Conservation (phyloP, 2,888 invertebrate species). For the Patella depressa region DNA sequence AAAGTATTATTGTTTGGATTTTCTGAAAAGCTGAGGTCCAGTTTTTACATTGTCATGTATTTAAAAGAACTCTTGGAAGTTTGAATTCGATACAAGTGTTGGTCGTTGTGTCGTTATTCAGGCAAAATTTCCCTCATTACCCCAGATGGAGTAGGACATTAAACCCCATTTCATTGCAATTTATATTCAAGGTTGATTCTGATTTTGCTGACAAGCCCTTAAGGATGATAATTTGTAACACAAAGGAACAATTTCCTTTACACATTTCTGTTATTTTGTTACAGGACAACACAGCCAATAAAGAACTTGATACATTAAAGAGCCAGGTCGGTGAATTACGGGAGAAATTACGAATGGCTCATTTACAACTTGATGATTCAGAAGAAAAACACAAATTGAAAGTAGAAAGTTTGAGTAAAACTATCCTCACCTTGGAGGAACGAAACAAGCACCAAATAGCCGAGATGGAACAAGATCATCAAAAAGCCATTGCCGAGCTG, state of each 20-base stretch:
- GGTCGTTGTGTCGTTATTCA: no score
- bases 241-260: neutral
- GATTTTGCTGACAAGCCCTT: neutral
- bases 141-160: neutral
- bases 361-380: slow-evolving; percentile 67
- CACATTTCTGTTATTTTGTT: slow-evolving; percentile 12
- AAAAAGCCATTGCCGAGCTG: slow-evolving; percentile 76
- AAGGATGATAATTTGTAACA: neutral
- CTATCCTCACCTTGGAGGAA: slow-evolving; percentile 62
- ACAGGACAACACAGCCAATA: slow-evolving; percentile 51
- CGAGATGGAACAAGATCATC: slow-evolving; percentile 74
- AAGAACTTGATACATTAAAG: slow-evolving; percentile 64
- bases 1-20: no score
- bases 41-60: no score
- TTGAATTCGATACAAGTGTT: no score
- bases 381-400: slow-evolving; percentile 68
- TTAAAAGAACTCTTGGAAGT: no score
- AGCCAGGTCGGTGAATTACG: slow-evolving; percentile 76
- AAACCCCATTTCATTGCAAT: neutral
- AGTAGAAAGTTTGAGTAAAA: slow-evolving; percentile 57
- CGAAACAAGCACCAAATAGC: slow-evolving; percentile 70
- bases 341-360: slow-evolving; percentile 54
- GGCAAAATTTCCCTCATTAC: no score
- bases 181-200: neutral
- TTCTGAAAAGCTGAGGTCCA: no score